These are phyloP conservation scores for Nephrotoma guestfalica DNA, from an alignment of 2,888 invertebrate genomes.

Conservation along the genomic window DNA sequence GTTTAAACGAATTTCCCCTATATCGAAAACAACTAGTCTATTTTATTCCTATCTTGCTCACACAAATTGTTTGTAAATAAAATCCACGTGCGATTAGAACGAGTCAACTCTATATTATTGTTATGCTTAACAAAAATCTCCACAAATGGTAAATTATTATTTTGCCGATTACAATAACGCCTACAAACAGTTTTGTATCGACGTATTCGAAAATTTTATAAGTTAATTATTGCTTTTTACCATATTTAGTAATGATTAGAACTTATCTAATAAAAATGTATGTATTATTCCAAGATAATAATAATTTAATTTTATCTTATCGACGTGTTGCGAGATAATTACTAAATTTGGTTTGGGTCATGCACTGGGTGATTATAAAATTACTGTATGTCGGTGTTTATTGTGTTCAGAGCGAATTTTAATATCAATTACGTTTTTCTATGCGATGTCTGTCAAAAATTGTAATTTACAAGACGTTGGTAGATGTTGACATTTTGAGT, in stretches of 20 bases:
- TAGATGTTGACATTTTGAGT: background rate
- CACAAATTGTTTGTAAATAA: background rate
- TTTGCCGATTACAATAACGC: conserved; percentile 6
- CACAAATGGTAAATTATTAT: conserved; percentile 1
- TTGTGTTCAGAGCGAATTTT: background rate
- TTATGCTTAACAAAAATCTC: background rate
- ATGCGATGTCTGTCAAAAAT: background rate
- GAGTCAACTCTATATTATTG: background rate
- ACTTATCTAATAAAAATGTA: background rate
- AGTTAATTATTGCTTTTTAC: conserved; percentile 4
- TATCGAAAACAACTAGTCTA: background rate
- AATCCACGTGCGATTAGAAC: background rate
- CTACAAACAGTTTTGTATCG: background rate
- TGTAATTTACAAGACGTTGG: background rate
- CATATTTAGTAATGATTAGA: conserved; percentile 2
- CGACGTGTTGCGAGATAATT: background rate
- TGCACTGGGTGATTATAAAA: background rate
- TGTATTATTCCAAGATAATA: background rate
- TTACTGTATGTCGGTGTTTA: background rate
- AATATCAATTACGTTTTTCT: background rate
- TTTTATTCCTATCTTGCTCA: background rate
- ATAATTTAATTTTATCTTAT: background rate
- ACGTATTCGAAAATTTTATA: background rate
- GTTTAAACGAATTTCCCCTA: background rate
- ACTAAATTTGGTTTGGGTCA: background rate